Base-by-base conservation (phyloP, 2,888 invertebrate species). In the Acleris emargana region DNA sequence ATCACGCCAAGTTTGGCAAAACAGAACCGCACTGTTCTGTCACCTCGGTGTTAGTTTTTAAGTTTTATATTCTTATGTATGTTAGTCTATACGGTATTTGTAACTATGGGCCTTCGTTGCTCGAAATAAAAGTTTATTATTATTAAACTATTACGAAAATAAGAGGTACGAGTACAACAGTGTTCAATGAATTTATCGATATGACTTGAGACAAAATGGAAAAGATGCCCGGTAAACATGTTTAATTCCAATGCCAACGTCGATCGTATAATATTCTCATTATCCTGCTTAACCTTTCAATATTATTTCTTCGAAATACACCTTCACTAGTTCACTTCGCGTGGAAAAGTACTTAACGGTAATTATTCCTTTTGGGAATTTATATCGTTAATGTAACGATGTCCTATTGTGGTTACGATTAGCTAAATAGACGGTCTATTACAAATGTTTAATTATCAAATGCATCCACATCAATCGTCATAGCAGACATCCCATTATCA, bases 291-390 rank as follows among this genome's bases (percentile, higher is more conserved):
- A 5, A 50, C 6, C 54, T 32, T 54, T 20, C 25, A 17, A 38
- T 17, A 28, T 25, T 9, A 49, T 18, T 64, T 55, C 53, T 64
- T 28, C 49, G 58, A 59, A 59, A 20, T 54, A 22, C n/a, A 1
- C 18, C 13, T 17, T 5, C 3, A 32, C 32, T 32, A 32, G 0
- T 1, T 32, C 32, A 18, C 38, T 63, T 45, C 7, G 28, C 20
- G 32, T 64, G 64, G 64, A 64, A 64, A 64, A 60, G 20, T 64
- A 64, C 64, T 50, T 22, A 57, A 28, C 11, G 49, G 25, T 63
- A 58, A 63, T 52, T 45, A 20, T n/a, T 28, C 6, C 28, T 17
- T 55, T 42, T 43, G 55, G 55, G 25, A 64, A 49, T 3, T 43
- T 50, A 17, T 17, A 57, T 11, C 18, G 50, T 47, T 51, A 53